A percentile compares a stretch with the other conserved stretches of the same genome.
Evolutionary conservation across 2,113 vertebrate species (phyloP).

Genomic region (Arvicanthis niloticus): DNA sequence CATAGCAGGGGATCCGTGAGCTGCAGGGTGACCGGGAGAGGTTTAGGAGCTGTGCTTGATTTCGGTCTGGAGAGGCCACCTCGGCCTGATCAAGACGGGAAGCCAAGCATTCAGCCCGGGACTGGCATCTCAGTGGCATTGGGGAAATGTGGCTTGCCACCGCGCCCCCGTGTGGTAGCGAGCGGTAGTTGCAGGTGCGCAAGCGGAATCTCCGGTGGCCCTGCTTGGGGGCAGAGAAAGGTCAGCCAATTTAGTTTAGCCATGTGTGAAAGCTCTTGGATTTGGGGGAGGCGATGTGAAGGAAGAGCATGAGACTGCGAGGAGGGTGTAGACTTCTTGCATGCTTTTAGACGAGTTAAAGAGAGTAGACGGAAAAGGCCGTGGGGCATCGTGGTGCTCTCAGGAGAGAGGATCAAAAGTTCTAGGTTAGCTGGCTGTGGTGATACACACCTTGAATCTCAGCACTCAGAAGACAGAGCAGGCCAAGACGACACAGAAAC

Average conservation of each 20-base stretch:
- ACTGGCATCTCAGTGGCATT: neutral
- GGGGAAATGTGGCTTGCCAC: neutral
- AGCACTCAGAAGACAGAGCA: neutral
- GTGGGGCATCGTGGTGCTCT: neutral
- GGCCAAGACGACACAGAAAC: neutral
- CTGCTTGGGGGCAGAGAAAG: neutral
- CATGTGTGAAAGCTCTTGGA: neutral
- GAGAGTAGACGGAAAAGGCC: neutral
- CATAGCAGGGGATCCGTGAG: neutral
- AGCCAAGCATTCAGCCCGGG: neutral
- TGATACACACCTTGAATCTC: neutral
- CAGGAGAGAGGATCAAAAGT: neutral
- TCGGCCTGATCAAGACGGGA: neutral
- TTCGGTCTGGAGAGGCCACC: neutral
- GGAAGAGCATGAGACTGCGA: neutral
- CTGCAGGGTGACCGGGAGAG: neutral
- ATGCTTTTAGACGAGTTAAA: neutral
- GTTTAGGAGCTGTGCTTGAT: neutral
- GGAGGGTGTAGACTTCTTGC: neutral
- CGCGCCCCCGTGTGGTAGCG: constrained; percentile 28
- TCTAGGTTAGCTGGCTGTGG: neutral
- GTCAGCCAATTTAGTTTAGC: neutral
- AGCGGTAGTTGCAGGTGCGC: neutral
- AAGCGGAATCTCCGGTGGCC: neutral
- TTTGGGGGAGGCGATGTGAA: neutral